These are phyloP conservation scores for Drosophila gunungcola DNA, from an alignment of 1,140 invertebrate genomes.

Conservation along the genomic window DNA sequence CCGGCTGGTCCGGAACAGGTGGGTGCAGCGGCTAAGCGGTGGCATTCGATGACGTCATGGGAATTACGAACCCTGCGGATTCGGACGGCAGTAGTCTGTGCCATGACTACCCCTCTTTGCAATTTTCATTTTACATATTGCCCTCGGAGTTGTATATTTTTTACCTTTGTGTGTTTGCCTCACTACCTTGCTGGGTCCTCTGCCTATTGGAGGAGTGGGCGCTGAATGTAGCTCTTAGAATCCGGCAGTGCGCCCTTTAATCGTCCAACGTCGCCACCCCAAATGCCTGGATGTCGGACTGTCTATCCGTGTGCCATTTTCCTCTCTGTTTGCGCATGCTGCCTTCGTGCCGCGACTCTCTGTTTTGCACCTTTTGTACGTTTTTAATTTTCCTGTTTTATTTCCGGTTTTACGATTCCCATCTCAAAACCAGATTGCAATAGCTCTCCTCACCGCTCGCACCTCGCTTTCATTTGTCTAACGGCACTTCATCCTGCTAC, in stretches of 20 bases:
- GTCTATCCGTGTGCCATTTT: constrained; percentile 48
- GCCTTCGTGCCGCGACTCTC: constrained; percentile 43
- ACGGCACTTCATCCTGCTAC: constrained; percentile 5
- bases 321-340: constrained; percentile 71
- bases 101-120: constrained; percentile 32
- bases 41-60: constrained; percentile 37
- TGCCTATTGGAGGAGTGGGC: not conserved
- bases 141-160: constrained; percentile 74
- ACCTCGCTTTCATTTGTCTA: constrained; percentile 1
- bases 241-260: not conserved
- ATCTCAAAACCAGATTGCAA: constrained; percentile 83
- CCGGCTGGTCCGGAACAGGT: not conserved
- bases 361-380: constrained; percentile 84
- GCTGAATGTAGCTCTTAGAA: constrained; percentile 58
- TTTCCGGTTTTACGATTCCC: constrained; percentile 84
- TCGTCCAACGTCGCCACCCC: constrained; percentile 7
- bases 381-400: constrained; percentile 85
- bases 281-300: constrained; percentile 47
- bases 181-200: constrained; percentile 49
- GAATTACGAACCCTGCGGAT: constrained; percentile 21
- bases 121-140: constrained; percentile 80
- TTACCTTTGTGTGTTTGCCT: constrained; percentile 57
- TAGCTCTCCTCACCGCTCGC: constrained; percentile 29
- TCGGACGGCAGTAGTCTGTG: not conserved
- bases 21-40: not conserved